These are phyloP conservation scores for Cromileptes altivelis DNA, from an alignment of 2,113 vertebrate genomes.

Conservation along the genomic window DNA sequence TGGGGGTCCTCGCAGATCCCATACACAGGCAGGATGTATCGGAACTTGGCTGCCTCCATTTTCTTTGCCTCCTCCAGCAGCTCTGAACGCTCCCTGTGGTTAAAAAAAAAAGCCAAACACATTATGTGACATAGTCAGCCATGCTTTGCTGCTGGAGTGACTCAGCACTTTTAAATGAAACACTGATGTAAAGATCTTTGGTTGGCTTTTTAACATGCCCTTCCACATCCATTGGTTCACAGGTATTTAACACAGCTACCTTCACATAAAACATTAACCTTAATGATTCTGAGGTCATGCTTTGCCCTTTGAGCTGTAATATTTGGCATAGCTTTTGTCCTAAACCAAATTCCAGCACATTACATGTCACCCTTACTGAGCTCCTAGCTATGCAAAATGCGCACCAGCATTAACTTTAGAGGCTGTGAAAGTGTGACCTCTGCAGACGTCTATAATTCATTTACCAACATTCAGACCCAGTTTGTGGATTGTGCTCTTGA, in stretches of 20 bases:
- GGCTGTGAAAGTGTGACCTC: slow-evolving; percentile 6
- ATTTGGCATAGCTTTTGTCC: slow-evolving; percentile 17
- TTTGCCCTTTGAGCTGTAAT: slow-evolving; percentile 26
- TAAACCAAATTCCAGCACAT: slow-evolving; percentile 33
- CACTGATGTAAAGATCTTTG: neutral
- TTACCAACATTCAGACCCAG: neutral
- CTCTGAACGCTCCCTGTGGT: slow-evolving; percentile 91
- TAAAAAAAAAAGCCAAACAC: neutral
- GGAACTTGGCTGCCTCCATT: slow-evolving; percentile 98
- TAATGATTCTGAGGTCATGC: neutral
- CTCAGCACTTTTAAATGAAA: neutral
- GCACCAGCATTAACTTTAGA: neutral
- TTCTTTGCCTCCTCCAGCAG: slow-evolving; percentile 96
- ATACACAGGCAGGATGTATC: slow-evolving; percentile 95
- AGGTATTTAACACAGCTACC: neutral
- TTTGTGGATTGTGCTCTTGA: neutral
- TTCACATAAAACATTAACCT: slow-evolving; percentile 46
- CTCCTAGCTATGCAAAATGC: slow-evolving; percentile 31
- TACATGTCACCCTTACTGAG: neutral
- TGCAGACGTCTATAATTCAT: slow-evolving; percentile 15
- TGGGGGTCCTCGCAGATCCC: slow-evolving; percentile 95
- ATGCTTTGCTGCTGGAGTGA: neutral
- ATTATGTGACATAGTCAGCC: neutral
- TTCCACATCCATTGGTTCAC: neutral
- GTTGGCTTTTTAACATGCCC: neutral